phyloP scores from a whole-genome alignment of 2,888 invertebrate species.

The Polydrusus cervinus region DNA sequence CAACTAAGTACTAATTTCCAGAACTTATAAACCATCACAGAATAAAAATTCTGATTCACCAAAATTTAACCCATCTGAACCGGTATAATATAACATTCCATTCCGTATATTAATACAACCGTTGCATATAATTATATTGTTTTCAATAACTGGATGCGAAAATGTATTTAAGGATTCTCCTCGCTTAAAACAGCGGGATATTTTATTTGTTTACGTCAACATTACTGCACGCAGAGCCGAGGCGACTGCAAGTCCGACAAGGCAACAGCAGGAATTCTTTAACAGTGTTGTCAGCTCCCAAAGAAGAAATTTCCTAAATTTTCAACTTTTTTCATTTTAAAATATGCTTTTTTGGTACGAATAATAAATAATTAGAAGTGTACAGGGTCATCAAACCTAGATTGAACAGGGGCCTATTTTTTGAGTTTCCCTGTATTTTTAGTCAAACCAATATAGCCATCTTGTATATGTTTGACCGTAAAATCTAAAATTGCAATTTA shows the following conservation, averaged over 20 bases:
- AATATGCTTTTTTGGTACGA: too few relatives aligned
- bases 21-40: too few relatives aligned
- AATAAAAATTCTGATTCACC: neutral
- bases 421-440: too few relatives aligned
- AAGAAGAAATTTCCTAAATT: neutral
- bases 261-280: slow-evolving; percentile 47
- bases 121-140: slow-evolving; percentile 26
- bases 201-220: slow-evolving; percentile 53
- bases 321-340: too few relatives aligned
- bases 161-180: slow-evolving; percentile 46
- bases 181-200: slow-evolving; percentile 38
- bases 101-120: slow-evolving; percentile 23
- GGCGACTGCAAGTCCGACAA: slow-evolving; percentile 54
- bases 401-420: too few relatives aligned
- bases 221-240: slow-evolving; percentile 43
- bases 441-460: too few relatives aligned
- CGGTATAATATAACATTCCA: neutral
- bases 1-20: too few relatives aligned
- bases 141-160: slow-evolving; percentile 44
- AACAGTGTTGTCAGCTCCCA: slow-evolving; percentile 38
- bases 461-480: too few relatives aligned
- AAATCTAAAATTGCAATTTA: too few relatives aligned
- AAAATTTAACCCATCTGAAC: neutral
- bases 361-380: too few relatives aligned
- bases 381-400: too few relatives aligned